These are phyloP conservation scores for Crocidura indochinensis DNA, from an alignment of 2,797 vertebrate genomes.

Conservation along the genomic window DNA sequence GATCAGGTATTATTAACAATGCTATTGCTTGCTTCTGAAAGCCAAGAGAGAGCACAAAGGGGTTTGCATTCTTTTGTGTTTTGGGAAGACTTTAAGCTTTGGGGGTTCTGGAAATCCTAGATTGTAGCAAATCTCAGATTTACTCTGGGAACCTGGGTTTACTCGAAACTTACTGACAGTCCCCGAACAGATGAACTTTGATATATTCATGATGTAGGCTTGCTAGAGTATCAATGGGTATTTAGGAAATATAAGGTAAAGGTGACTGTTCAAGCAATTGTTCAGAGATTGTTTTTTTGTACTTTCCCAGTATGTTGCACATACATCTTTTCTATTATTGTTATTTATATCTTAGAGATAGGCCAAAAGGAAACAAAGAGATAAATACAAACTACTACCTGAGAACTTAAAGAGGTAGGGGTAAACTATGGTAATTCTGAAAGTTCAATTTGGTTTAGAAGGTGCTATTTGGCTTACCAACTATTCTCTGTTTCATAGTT, in stretches of 20 bases:
- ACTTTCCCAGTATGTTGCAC: neutral
- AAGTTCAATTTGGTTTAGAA: conserved; percentile 14
- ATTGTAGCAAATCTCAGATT: conserved; percentile 1
- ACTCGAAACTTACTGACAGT: neutral
- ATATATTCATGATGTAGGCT: neutral
- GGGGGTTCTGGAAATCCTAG: neutral
- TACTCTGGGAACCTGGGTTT: neutral
- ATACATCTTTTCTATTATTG: neutral
- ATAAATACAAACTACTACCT: neutral
- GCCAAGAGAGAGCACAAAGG: neutral
- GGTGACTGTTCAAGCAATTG: neutral
- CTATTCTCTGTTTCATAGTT: conserved; percentile 24
- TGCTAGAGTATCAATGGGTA: neutral
- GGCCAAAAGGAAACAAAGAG: conserved; percentile 9
- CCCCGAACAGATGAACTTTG: neutral
- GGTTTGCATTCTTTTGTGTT: neutral
- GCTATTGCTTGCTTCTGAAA: conserved; percentile 66
- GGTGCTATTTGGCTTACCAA: neutral
- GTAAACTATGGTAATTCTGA: neutral
- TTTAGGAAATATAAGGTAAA: conserved; percentile 41
- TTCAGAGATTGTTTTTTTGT: neutral
- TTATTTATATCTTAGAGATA: conserved; percentile 2
- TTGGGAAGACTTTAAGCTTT: conserved; percentile 49
- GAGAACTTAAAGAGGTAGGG: neutral
- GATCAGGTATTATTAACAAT: conserved; percentile 51